phyloP scores from a whole-genome alignment of 2,888 invertebrate genomes.

The Molorchus minor region DNA sequence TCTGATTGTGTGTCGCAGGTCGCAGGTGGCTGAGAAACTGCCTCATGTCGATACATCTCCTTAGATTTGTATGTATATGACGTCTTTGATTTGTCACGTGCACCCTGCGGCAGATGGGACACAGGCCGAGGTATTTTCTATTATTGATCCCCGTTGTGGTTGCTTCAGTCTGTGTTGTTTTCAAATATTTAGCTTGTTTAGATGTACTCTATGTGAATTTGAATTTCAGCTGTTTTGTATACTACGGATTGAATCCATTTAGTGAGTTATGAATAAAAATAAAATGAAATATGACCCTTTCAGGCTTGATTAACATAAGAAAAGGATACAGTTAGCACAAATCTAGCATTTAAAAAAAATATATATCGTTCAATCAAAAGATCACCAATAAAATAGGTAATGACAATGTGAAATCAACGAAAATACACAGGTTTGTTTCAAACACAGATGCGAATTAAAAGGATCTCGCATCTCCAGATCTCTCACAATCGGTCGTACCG shows the following conservation, averaged over 20 bases:
- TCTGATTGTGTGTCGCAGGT: constrained; percentile 45
- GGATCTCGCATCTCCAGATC: not conserved
- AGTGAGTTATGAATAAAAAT: too few species aligned
- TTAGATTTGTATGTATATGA: constrained; percentile 20
- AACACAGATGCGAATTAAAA: too few species aligned
- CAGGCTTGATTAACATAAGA: too few species aligned
- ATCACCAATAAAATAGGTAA: not conserved
- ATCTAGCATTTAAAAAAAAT: too few species aligned
- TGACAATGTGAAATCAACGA: not conserved
- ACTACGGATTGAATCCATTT: too few species aligned
- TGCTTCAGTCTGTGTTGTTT: constrained; percentile 1
- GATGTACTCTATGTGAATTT: not conserved
- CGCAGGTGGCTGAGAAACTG: constrained; percentile 31
- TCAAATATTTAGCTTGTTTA: constrained; percentile 17
- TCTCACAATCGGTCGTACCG: not conserved
- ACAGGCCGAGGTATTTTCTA: constrained; percentile 12
- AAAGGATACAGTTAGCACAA: too few species aligned
- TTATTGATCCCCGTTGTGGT: constrained; percentile 18
- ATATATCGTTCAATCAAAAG: too few species aligned
- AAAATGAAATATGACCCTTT: too few species aligned
- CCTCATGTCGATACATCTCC: constrained; percentile 9
- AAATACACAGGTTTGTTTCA: not conserved
- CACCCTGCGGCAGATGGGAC: constrained; percentile 13
- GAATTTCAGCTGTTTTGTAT: too few species aligned
- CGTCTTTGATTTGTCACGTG: constrained; percentile 18